Evolutionary conservation across 1,140 invertebrate species (phyloP).

Genomic region (Panagrolaimus sp.): DNA sequence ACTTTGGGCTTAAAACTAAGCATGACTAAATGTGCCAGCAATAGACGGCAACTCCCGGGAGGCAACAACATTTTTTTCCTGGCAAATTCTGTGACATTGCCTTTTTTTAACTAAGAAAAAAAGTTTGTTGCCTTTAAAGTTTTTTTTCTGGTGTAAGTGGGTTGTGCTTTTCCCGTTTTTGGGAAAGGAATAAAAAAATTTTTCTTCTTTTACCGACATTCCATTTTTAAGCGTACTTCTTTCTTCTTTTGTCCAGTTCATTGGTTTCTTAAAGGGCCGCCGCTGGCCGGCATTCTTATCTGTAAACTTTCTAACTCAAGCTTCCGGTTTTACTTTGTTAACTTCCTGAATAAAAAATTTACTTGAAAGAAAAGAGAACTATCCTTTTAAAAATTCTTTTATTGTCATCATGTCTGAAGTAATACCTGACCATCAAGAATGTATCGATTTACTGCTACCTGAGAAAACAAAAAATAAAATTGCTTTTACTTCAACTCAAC

Average conservation of each 20-base stretch:
- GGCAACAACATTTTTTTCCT: no score
- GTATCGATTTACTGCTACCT: slow-evolving; percentile 22
- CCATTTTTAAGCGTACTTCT: not conserved
- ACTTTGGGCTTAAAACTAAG: no score
- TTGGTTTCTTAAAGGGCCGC: not conserved
- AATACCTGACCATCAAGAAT: slow-evolving; percentile 18
- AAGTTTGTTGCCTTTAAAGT: no score
- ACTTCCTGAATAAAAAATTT: no score
- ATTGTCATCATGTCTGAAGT: not conserved
- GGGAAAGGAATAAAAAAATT: not conserved
- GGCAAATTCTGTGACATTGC: no score
- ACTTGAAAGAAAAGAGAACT: not conserved
- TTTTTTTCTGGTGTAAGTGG: no score
- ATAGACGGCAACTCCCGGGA: no score
- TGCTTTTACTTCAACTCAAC: slow-evolving; percentile 21
- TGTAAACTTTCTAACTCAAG: no score
- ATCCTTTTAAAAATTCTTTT: slow-evolving; percentile 12
- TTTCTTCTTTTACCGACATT: not conserved
- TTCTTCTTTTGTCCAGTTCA: slow-evolving; percentile 8
- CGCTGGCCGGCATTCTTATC: slow-evolving; percentile 5
- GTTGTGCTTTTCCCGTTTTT: no score
- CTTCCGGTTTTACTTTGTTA: no score
- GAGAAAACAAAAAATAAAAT: slow-evolving; percentile 23
- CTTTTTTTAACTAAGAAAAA: no score
- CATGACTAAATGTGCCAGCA: no score